These are phyloP conservation scores for Allygus modestus DNA, from an alignment of 2,888 invertebrate genomes.

Conservation along the genomic window DNA sequence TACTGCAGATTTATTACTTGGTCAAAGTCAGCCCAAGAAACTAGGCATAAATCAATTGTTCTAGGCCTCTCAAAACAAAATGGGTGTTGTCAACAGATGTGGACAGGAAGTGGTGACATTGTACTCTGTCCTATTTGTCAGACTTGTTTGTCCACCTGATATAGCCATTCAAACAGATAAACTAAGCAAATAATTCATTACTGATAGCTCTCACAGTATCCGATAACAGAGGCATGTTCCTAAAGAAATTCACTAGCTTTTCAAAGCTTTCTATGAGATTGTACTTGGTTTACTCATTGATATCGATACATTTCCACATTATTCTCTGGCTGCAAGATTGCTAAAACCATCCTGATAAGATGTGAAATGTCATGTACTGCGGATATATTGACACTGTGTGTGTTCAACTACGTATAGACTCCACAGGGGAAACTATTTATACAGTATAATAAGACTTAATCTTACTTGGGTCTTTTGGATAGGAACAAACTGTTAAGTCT, in stretches of 20 bases:
- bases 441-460: no score
- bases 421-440: no score
- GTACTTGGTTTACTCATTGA: neutral
- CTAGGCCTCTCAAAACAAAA: no score
- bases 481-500: no score
- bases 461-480: no score
- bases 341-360: neutral
- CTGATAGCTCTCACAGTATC: neutral
- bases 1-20: no score
- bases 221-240: neutral
- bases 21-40: no score
- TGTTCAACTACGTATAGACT: no score
- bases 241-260: neutral
- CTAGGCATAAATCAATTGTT: no score
- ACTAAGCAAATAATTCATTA: conserved; percentile 18
- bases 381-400: no score
- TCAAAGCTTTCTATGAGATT: neutral
- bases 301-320: neutral
- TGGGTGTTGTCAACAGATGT: neutral
- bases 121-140: conserved; percentile 25
- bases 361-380: neutral
- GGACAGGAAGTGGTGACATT: conserved; percentile 14
- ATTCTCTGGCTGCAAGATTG: neutral
- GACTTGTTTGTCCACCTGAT: conserved; percentile 11
- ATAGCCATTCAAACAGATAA: conserved; percentile 23